phyloP scores from a whole-genome alignment of 2,113 vertebrate genomes.

The Mustela lutreola region DNA sequence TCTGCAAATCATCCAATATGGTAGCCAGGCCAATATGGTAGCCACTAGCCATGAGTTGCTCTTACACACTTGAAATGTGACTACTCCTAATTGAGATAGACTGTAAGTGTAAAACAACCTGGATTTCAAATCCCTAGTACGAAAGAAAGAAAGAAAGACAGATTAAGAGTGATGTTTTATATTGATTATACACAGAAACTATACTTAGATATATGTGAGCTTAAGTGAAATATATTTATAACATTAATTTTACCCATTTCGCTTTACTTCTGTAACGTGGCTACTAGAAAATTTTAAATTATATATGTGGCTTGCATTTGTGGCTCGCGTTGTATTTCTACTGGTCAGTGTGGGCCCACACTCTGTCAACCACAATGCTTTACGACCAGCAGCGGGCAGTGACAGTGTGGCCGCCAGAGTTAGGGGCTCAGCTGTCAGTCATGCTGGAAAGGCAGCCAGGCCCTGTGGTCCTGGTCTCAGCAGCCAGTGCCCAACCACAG shows the following conservation, averaged over 20 bases:
- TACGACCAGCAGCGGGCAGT: not conserved
- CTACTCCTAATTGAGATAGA: not conserved
- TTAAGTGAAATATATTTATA: conserved; percentile 19
- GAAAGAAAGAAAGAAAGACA: not conserved
- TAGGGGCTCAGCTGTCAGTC: not conserved
- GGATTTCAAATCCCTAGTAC: not conserved
- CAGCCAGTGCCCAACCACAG: conserved; percentile 44
- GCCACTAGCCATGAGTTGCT: not conserved
- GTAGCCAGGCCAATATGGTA: not conserved
- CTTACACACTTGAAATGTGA: not conserved
- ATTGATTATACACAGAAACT: not conserved
- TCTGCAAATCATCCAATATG: not conserved
- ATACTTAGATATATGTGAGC: not conserved
- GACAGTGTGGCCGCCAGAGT: not conserved
- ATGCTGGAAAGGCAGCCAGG: not conserved
- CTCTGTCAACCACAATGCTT: not conserved
- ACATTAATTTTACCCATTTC: not conserved
- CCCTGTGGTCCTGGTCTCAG: conserved; percentile 23
- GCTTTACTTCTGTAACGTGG: not conserved
- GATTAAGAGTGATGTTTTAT: not conserved
- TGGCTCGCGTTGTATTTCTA: not conserved
- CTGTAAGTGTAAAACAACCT: not conserved
- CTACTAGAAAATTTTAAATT: not conserved
- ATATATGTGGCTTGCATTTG: not conserved
- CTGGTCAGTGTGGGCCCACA: not conserved